Conservation (phyloP, 1,140 invertebrate genomes). For the Halictus rubicundus region DNA sequence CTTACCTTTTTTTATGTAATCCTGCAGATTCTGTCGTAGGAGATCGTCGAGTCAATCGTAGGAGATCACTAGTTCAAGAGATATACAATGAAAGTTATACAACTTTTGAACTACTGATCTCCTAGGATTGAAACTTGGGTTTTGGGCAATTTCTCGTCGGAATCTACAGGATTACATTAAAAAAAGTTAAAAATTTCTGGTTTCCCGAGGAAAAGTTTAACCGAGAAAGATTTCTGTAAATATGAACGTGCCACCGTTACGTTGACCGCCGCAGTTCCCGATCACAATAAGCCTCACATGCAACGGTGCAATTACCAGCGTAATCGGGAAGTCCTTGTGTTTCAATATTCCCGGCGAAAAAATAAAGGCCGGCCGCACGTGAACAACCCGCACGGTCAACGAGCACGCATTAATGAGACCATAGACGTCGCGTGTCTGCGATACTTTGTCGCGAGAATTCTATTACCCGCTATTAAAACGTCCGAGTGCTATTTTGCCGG, state of each 20-base stretch:
- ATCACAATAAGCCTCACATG: conserved; percentile 23
- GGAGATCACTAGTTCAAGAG: too few relatives aligned
- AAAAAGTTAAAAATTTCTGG: too few relatives aligned
- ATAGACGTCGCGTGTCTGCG: conserved; percentile 56
- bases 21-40: too few relatives aligned
- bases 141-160: too few relatives aligned
- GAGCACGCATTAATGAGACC: neutral
- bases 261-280: neutral
- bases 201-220: too few relatives aligned
- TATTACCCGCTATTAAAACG: conserved; percentile 51
- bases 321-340: conserved; percentile 33
- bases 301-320: conserved; percentile 10
- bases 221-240: conserved; percentile 13
- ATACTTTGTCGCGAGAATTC: conserved; percentile 55
- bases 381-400: conserved; percentile 8
- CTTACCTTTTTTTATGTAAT: too few relatives aligned
- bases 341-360: conserved; percentile 12
- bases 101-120: neutral
- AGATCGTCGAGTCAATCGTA: too few relatives aligned
- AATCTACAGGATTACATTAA: too few relatives aligned
- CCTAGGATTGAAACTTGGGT: too few relatives aligned
- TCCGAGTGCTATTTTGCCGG: conserved; percentile 40
- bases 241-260: neutral
- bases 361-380: conserved; percentile 2
- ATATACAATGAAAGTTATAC: too few relatives aligned